Evolutionary conservation across 2,888 invertebrate species (phyloP).

Genomic region (Drosophila anceps): DNA sequence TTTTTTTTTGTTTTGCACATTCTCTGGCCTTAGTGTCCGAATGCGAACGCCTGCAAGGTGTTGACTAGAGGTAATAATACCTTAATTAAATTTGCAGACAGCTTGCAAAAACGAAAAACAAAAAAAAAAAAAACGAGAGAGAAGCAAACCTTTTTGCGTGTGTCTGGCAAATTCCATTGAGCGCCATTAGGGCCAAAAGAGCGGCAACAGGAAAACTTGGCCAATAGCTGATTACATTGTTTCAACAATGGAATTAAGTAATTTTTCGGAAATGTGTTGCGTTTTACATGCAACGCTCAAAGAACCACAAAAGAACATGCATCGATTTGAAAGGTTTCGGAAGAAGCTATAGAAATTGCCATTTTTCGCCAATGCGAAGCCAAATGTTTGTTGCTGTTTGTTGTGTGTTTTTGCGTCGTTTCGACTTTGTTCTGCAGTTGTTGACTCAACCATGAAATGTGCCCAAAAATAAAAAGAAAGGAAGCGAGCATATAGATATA

Average conservation of each 20-base stretch:
- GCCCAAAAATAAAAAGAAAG: slow-evolving; percentile 31
- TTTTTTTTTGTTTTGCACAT: not conserved
- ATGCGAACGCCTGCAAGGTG: slow-evolving; percentile 70
- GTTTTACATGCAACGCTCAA: slow-evolving; percentile 62
- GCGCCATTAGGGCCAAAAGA: slow-evolving; percentile 52
- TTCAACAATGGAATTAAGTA: slow-evolving; percentile 54
- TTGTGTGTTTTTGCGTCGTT: not conserved
- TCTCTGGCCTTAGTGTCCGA: slow-evolving; percentile 8
- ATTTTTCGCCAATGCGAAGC: slow-evolving; percentile 14
- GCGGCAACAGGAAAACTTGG: slow-evolving; percentile 28
- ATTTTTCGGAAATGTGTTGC: slow-evolving; percentile 55
- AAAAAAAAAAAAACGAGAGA: not conserved
- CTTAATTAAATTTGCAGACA: slow-evolving; percentile 77
- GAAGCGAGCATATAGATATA: not conserved
- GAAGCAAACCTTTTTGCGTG: slow-evolving; percentile 30
- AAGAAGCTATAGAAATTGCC: slow-evolving; percentile 42
- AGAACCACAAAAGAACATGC: slow-evolving; percentile 3
- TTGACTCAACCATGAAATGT: slow-evolving; percentile 65
- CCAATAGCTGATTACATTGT: slow-evolving; percentile 67
- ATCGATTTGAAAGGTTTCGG: slow-evolving; percentile 41
- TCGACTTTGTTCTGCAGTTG: slow-evolving; percentile 15
- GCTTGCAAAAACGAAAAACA: slow-evolving; percentile 15
- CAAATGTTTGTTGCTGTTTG: slow-evolving; percentile 8
- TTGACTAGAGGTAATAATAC: slow-evolving; percentile 74
- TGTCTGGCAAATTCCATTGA: slow-evolving; percentile 45